phyloP scores from a whole-genome alignment of 2,888 invertebrate species.

The Pemphredon lugubris region DNA sequence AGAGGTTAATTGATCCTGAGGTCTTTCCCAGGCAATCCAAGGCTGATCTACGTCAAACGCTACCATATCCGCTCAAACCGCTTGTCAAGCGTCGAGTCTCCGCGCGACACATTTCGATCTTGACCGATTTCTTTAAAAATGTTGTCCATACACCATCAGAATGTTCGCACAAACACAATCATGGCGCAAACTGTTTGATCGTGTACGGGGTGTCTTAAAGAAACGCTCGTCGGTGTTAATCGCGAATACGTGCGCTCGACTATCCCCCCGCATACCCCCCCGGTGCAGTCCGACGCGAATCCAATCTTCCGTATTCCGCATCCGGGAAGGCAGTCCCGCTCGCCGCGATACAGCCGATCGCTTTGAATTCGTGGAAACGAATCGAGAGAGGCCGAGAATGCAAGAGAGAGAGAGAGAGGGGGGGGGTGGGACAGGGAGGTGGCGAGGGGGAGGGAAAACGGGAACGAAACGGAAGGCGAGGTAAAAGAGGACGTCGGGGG shows the following conservation, averaged over 20 bases:
- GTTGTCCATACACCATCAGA: no score
- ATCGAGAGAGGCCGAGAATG: neutral
- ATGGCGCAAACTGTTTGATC: no score
- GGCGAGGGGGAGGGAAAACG: neutral
- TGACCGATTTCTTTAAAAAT: no score
- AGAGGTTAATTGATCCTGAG: no score
- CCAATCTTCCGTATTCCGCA: slow-evolving; percentile 41
- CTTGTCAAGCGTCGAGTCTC: no score
- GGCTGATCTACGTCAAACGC: no score
- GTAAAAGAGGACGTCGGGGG: neutral
- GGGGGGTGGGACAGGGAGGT: neutral
- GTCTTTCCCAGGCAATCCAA: no score
- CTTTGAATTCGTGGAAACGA: neutral
- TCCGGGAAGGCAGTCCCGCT: slow-evolving; percentile 43
- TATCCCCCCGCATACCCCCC: neutral
- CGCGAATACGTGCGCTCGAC: neutral
- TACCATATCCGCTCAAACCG: no score
- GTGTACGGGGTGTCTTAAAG: no score
- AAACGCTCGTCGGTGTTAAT: neutral
- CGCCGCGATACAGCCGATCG: slow-evolving; percentile 24
- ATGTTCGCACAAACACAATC: no score
- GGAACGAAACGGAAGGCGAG: slow-evolving; percentile 5
- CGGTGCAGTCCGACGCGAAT: slow-evolving; percentile 9
- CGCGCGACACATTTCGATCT: no score
- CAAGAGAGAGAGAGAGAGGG: neutral